A percentile compares a stretch with the other conserved stretches of the same genome.
Conservation (phyloP, 2,113 vertebrate genomes). For the Potamarius usumacintae region DNA sequence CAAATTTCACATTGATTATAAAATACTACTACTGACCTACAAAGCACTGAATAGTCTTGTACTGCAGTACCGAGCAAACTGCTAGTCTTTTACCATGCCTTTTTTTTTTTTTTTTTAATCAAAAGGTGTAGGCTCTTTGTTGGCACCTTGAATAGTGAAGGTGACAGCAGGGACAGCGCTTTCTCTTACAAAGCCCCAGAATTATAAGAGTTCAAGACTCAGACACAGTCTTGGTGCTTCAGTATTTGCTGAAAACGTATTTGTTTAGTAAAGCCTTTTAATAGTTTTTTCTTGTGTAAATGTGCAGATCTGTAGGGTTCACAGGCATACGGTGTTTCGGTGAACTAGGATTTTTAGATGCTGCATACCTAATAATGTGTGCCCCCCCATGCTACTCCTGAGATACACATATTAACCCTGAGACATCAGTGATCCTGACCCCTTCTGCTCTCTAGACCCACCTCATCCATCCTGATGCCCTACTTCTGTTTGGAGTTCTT, state of each 20-base stretch:
- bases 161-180: neutral
- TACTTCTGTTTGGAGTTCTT: no score
- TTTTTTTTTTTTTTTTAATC: neutral
- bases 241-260: neutral
- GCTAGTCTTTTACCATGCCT: neutral
- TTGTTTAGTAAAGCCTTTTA: neutral
- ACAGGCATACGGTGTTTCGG: neutral
- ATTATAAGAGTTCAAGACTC: neutral
- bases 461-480: no score
- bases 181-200: neutral
- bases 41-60: neutral
- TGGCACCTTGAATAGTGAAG: neutral
- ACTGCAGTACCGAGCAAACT: neutral
- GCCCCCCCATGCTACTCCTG: no score
- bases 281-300: neutral
- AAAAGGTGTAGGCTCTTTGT: neutral
- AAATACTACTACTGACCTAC: neutral
- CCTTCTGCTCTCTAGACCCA: no score
- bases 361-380: no score
- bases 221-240: neutral
- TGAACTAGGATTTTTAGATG: no score
- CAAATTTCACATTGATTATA: neutral
- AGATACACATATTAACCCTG: no score
- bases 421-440: no score
- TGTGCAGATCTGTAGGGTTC: neutral